Percentiles rank a stretch among this genome's conserved stretches.
phyloP scores from a whole-genome alignment of 37 sponge, comb jelly and placozoan genomes.

The Agelas oroides region DNA sequence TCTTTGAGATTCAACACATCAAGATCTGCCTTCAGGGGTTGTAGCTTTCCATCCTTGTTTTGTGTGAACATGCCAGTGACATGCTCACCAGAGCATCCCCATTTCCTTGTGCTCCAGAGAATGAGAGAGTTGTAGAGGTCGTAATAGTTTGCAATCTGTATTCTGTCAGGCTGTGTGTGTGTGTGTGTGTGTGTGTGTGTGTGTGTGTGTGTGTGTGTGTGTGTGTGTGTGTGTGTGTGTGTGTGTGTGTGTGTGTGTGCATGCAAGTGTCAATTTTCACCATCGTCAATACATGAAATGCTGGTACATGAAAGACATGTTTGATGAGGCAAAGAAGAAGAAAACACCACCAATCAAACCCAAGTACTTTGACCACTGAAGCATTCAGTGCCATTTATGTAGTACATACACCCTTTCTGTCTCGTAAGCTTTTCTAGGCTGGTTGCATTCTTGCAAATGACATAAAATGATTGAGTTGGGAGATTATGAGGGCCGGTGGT shows the following conservation, averaged over 20 bases:
- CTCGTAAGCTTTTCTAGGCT: no score
- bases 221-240: conserved; percentile 1
- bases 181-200: not conserved
- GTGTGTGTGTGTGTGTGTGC: not conserved
- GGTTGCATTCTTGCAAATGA: no score
- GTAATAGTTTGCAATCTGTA: conserved; percentile 66
- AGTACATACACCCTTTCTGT: no score
- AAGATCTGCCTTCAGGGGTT: conserved; percentile 58
- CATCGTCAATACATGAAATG: no score
- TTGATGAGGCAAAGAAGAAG: no score
- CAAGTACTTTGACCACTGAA: no score
- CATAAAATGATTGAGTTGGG: no score
- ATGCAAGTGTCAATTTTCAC: not conserved
- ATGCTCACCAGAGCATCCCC: conserved; percentile 78
- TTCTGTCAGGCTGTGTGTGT: conserved; percentile 19
- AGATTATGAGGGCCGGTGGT: no score
- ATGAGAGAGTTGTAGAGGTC: conserved; percentile 73
- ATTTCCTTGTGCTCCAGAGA: conserved; percentile 72
- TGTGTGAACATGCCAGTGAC: conserved; percentile 58
- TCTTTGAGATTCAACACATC: conserved; percentile 69
- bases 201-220: conserved; percentile 20
- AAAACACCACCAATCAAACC: no score
- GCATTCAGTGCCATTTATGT: no score
- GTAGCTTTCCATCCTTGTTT: conserved; percentile 56
- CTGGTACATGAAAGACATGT: no score